Evolutionary conservation across 2,113 vertebrate genomes (phyloP).

Genomic region (Festucalex cinctus): DNA sequence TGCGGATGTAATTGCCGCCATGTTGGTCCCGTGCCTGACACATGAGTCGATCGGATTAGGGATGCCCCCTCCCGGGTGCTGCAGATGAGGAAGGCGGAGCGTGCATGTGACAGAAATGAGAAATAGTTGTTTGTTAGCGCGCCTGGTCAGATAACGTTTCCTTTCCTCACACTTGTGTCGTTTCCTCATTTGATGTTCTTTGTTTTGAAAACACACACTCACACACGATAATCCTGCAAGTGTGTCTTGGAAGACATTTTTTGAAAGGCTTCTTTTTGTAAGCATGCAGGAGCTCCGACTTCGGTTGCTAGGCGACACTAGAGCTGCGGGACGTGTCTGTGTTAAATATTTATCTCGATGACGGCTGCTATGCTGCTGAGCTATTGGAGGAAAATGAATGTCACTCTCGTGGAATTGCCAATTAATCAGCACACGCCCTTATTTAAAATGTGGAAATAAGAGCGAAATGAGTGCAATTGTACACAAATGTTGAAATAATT

Average conservation of each 20-base stretch:
- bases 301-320: constrained; percentile 43
- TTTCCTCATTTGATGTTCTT: neutral
- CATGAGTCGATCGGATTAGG: constrained; percentile 52
- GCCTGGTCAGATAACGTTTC: no score
- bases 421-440: neutral
- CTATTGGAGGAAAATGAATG: constrained; percentile 18
- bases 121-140: constrained; percentile 23
- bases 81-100: constrained; percentile 24
- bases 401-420: neutral
- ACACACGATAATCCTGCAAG: neutral
- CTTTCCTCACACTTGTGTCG: no score
- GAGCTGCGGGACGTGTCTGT: neutral
- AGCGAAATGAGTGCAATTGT: neutral
- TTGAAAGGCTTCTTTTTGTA: neutral
- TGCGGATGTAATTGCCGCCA: constrained; percentile 46
- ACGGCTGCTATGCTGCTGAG: constrained; percentile 15
- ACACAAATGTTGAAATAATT: neutral
- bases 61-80: constrained; percentile 28
- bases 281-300: neutral
- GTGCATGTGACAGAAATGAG: constrained; percentile 44
- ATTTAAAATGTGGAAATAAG: neutral
- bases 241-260: neutral
- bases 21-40: constrained; percentile 53
- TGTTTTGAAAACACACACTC: neutral
- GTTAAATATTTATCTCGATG: constrained; percentile 24